Percentiles rank a stretch among this genome's conserved stretches.
These are phyloP conservation scores for Alethe castanea DNA, from an alignment of 2,113 vertebrate genomes.

Conservation along the genomic window DNA sequence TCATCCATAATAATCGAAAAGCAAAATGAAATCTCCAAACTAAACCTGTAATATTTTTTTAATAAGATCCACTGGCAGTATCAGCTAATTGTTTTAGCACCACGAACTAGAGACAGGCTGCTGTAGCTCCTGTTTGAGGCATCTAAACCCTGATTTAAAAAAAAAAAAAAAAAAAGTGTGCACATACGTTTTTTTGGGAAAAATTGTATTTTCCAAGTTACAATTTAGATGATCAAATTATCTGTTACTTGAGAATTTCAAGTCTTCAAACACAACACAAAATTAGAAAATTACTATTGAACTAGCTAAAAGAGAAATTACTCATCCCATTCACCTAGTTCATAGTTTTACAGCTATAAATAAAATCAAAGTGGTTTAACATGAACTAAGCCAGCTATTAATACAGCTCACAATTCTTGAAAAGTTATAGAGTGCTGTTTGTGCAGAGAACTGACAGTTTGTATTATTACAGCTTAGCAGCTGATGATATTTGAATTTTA, in stretches of 20 bases:
- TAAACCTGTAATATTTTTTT: background rate
- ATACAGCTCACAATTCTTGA: background rate
- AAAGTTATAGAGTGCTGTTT: background rate
- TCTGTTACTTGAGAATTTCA: background rate
- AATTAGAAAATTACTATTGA: background rate
- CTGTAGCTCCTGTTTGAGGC: background rate
- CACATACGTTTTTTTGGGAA: fast-evolving
- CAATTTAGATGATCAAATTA: background rate
- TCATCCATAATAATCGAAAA: background rate
- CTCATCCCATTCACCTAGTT: background rate
- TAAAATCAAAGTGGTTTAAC: background rate
- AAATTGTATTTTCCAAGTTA: background rate
- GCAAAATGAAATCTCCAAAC: background rate
- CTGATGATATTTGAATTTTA: background rate
- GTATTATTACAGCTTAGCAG: background rate
- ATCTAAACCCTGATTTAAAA: background rate
- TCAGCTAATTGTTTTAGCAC: background rate
- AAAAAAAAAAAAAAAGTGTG: background rate
- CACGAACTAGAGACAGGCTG: background rate
- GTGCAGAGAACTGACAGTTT: background rate
- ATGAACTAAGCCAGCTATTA: background rate
- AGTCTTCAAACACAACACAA: background rate
- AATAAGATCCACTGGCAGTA: background rate
- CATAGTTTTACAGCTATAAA: background rate
- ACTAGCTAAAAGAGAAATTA: background rate